Evolutionary conservation across 2,113 vertebrate genomes (phyloP), one percentile per base, ranked within the genome.

Genomic region (Hippocampus comes): DNA sequence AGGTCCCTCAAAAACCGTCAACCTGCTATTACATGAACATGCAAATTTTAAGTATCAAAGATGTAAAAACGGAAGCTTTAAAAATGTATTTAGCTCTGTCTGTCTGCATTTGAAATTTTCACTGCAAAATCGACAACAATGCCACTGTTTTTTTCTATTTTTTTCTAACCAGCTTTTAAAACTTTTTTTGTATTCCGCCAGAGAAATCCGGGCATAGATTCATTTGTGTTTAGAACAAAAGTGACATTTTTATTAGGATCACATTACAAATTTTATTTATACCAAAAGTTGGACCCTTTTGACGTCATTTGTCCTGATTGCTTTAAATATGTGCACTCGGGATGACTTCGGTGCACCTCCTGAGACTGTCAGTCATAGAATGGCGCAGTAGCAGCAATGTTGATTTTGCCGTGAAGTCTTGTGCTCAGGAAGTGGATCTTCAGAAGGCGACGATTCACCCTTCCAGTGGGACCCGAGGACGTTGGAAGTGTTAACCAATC

Each of bases 401-500:
- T 76, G 81, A 46, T 71, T 74, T 57, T 41, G 11, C 1, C 30
- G 49, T 8, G 43, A 20, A 18, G 69, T 12, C 59, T 77, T 34
- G 2, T 76, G 75, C 48, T 84, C 61, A 7, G 77, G 63, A 0
- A 71, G 68, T 7, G 75, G 65, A 0, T 34, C 75, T 9, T 78
- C 79, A 15, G 74, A 72, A 68, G 55, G 73, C 0, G 48, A 73
- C 38, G 69, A 56, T n/a, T 86, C 86, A 11, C 72, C 82, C 53
- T 80, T 87, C 46, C 51, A 68, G 46, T 90, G 85, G 46, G 94
- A 95, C 34, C 93, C 79, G 43, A 95, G 95, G 80, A 93, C 93
- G 34, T 94, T 96, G 21, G 95, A 96, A 67, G 95, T 94, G 0
- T 94, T 95, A 81, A 93, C 5, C 1, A 92, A 89, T 85, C 94